Evolutionary conservation across 2,113 vertebrate genomes (phyloP), one percentile per base, ranked within the genome.

Genomic region (Silurus meridionalis): DNA sequence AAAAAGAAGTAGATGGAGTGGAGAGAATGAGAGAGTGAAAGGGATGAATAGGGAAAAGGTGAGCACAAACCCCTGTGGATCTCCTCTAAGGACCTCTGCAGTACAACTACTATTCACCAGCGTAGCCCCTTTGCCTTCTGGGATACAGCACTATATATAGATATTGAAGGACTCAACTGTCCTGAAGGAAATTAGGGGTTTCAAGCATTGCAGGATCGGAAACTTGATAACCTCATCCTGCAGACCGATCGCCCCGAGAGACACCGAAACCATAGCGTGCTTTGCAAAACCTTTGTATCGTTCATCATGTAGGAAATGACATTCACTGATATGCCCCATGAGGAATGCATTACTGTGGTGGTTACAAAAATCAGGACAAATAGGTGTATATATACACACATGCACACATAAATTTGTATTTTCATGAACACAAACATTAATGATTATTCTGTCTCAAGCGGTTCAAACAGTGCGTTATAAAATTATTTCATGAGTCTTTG

Each of bases 281-380:
- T 81, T 80, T 57, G 58, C 11, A 21, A 25, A 79, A 80, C 55
- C 50, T 14, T 67, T 87, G 86, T 63, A 60, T 71, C 61, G 53
- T 60, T 87, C 60, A 77, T 87, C 71, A 77, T 75, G 86, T 55
- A 79, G 71, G 17, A 78, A 75, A 23, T 61, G 55, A 53, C 64
- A 78, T 82, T 82, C 80, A 55, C 37, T 83, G 67, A 86, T 80
- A 67, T 83, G 80, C 81, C 61, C n/a, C 64, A 72, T 86, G 66
- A 64, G 81, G 77, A 74, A 83, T 61, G 66, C 66, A 77, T 85
- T 53, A 53, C 69, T 66, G 7, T 86, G 55, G 53, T 81, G 48
- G 81, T 82, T 71, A 87, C 79, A 84, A 84, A 37, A 86, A 69
- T 79, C 64, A 82, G 48, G 78, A 67, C 84, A 82, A 60, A 74